These are phyloP conservation scores for Tauraco hartlaubi DNA, from an alignment of 2,797 vertebrate genomes.

Conservation along the genomic window DNA sequence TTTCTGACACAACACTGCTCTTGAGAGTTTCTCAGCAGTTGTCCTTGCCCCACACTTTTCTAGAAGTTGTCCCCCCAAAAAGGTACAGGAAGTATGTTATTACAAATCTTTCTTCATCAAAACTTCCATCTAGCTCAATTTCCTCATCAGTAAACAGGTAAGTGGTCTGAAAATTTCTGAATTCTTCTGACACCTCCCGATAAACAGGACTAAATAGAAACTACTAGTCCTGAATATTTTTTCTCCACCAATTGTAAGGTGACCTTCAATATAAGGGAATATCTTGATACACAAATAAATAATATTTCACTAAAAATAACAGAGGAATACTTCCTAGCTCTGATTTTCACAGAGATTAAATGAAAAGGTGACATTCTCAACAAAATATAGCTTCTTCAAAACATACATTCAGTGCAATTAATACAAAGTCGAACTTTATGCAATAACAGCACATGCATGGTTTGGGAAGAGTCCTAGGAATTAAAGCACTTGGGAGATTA, in stretches of 20 bases:
- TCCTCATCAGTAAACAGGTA: neutral
- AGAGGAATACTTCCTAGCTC: neutral
- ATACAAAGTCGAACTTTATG: neutral
- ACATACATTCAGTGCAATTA: neutral
- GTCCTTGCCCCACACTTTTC: accelerated
- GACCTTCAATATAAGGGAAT: neutral
- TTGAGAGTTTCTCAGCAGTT: neutral
- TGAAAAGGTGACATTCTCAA: neutral
- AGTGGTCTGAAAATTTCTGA: neutral
- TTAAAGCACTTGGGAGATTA: neutral
- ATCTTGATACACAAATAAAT: neutral
- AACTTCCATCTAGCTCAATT: neutral
- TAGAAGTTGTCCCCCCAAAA: neutral
- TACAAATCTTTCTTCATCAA: neutral
- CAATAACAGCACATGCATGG: neutral
- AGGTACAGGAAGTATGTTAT: neutral
- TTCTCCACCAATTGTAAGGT: neutral
- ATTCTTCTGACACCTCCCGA: neutral
- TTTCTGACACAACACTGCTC: neutral
- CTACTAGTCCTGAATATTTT: neutral
- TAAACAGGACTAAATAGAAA: neutral
- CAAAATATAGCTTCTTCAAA: neutral
- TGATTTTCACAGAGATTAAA: neutral
- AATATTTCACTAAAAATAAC: neutral
- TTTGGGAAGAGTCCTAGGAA: neutral